Evolutionary conservation across 2,797 vertebrate genomes (phyloP).

Genomic region (Parambassis ranga): DNA sequence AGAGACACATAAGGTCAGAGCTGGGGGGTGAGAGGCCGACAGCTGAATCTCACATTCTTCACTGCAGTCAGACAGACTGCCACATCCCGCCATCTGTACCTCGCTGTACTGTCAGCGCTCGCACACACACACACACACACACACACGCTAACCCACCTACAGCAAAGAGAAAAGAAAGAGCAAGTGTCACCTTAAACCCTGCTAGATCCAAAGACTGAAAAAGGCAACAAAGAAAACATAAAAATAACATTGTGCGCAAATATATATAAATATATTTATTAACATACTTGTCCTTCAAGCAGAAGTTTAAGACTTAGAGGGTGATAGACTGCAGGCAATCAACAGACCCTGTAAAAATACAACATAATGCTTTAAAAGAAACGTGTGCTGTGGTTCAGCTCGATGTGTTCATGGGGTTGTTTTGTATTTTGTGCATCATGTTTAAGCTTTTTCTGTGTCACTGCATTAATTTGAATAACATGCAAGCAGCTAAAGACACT

Average conservation of each 20-base stretch:
- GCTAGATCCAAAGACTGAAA: background rate
- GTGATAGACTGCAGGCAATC: too few species aligned
- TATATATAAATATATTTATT: too few species aligned
- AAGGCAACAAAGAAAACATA: background rate
- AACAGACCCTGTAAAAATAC: too few species aligned
- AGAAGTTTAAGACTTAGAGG: background rate
- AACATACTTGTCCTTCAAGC: background rate
- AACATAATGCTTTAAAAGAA: too few species aligned
- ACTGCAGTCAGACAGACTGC: constrained; percentile 63
- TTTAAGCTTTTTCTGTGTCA: too few species aligned
- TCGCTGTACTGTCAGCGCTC: constrained; percentile 24
- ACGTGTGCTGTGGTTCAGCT: too few species aligned
- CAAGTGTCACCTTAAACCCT: constrained; percentile 14
- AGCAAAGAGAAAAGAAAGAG: constrained; percentile 5
- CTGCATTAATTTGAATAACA: too few species aligned
- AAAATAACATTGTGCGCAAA: background rate
- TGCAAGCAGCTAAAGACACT: too few species aligned
- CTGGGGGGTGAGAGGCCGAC: constrained; percentile 46
- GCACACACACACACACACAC: constrained; percentile 19
- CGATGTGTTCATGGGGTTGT: too few species aligned
- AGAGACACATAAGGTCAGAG: constrained; percentile 71
- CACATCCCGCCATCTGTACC: constrained; percentile 72
- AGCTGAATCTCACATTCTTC: constrained; percentile 75
- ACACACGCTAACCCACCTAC: constrained; percentile 17
- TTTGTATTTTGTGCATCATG: too few species aligned